These are phyloP conservation scores for Drosophila gaucha DNA, from an alignment of 2,888 invertebrate species.

Conservation along the genomic window DNA sequence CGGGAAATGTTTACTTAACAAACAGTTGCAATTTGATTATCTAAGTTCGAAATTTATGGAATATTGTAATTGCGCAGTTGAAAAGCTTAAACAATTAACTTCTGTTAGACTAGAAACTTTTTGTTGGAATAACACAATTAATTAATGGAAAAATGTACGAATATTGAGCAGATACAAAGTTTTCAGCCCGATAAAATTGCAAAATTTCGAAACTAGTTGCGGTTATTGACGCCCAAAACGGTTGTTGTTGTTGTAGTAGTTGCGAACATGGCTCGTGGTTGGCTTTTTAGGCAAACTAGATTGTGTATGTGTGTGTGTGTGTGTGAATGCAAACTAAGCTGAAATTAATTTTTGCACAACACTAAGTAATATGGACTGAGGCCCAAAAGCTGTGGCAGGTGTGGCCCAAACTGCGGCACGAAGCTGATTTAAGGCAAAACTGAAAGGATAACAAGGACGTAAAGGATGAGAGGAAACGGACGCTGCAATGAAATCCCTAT, in stretches of 20 bases:
- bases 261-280: conserved; percentile 32
- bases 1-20: background rate
- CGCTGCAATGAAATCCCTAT: conserved; percentile 35
- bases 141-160: conserved; percentile 4
- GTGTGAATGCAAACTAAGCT: conserved; percentile 21
- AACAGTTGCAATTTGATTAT: background rate
- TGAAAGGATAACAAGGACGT: background rate
- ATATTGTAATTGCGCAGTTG: background rate
- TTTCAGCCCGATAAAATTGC: conserved; percentile 12
- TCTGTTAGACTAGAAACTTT: background rate
- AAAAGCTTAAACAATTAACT: conserved; percentile 4
- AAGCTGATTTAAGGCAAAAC: conserved; percentile 32
- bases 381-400: conserved; percentile 6
- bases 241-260: conserved; percentile 9
- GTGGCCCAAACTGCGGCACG: background rate
- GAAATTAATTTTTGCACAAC: conserved; percentile 53
- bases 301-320: conserved; percentile 6
- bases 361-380: conserved; percentile 34
- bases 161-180: conserved; percentile 2
- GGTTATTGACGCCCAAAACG: conserved; percentile 18
- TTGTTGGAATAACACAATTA: conserved; percentile 15
- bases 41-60: background rate
- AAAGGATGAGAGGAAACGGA: background rate
- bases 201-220: conserved; percentile 45
- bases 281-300: conserved; percentile 25